These are phyloP conservation scores for Zophobas morio DNA, from an alignment of 1,140 invertebrate species.

Conservation along the genomic window DNA sequence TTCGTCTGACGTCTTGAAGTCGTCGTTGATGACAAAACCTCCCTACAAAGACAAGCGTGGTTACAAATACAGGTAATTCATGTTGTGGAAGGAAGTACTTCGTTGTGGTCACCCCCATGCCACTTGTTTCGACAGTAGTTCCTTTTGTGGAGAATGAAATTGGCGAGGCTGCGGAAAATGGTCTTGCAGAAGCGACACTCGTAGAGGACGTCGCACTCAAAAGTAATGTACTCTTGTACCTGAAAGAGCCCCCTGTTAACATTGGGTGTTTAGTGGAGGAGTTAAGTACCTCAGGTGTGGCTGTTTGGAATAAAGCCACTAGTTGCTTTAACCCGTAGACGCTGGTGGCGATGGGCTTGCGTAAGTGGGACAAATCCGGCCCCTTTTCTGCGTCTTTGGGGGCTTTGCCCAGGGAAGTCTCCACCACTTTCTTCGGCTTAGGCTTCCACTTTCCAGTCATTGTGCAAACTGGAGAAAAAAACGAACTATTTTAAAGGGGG, in stretches of 20 bases:
- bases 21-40: conserved; percentile 26
- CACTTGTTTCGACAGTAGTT: conserved; percentile 70
- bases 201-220: conserved; percentile 76
- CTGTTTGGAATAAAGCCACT: conserved; percentile 64
- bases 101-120: background rate
- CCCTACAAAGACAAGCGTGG: conserved; percentile 17
- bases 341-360: conserved; percentile 67
- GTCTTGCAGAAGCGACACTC: conserved; percentile 75
- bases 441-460: conserved; percentile 55
- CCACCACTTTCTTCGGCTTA: conserved; percentile 57
- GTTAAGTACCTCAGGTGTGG: conserved; percentile 66
- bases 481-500: background rate
- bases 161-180: conserved; percentile 74
- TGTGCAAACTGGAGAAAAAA: conserved; percentile 21
- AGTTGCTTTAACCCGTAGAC: conserved; percentile 65
- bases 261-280: background rate
- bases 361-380: conserved; percentile 63
- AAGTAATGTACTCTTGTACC: conserved; percentile 70
- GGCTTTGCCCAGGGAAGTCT: conserved; percentile 60
- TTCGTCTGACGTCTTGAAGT: conserved; percentile 8
- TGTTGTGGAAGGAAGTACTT: background rate
- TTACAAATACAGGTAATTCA: background rate
- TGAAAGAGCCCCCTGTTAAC: conserved; percentile 58
- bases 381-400: conserved; percentile 44
- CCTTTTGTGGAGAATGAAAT: conserved; percentile 76